phyloP scores from a whole-genome alignment of 2,888 invertebrate species.

The Gonocerus acuteangulatus region DNA sequence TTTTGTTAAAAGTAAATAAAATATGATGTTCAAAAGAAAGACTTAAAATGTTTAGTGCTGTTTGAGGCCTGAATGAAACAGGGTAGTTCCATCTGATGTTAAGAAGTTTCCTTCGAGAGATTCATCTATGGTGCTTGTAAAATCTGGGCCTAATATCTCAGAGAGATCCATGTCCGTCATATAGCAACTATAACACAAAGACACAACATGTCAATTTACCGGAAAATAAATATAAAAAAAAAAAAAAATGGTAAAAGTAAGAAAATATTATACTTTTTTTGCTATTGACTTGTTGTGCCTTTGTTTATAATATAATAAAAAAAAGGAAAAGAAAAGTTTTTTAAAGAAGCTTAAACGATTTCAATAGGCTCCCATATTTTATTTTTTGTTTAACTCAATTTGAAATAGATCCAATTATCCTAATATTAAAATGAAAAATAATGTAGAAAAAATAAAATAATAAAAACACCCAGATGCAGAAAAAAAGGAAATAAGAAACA shows the following conservation, averaged over 20 bases:
- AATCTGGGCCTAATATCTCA: constrained; percentile 37
- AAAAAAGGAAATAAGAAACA: constrained; percentile 8
- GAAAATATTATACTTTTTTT: neutral
- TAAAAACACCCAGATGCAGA: neutral
- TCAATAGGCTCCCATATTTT: neutral
- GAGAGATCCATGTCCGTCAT: constrained; percentile 37
- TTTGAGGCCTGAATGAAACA: neutral
- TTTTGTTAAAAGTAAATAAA: too few species aligned
- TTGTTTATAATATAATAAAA: neutral
- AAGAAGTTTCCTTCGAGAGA: constrained; percentile 15
- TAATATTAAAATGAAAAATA: neutral
- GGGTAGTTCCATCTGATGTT: neutral
- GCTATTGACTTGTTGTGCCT: constrained; percentile 28
- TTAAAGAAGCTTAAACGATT: neutral
- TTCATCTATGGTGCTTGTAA: constrained; percentile 36
- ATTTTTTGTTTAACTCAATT: too few species aligned
- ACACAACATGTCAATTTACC: constrained; percentile 32
- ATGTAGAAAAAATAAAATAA: neutral
- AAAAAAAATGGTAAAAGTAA: neutral
- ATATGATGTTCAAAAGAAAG: too few species aligned
- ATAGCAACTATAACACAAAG: constrained; percentile 34
- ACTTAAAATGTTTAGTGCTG: neutral
- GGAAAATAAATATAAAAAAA: neutral
- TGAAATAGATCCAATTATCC: too few species aligned
- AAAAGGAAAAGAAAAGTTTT: neutral